Conservation (phyloP, 2,888 invertebrate genomes). For the Phyllotreta cruciferae region DNA sequence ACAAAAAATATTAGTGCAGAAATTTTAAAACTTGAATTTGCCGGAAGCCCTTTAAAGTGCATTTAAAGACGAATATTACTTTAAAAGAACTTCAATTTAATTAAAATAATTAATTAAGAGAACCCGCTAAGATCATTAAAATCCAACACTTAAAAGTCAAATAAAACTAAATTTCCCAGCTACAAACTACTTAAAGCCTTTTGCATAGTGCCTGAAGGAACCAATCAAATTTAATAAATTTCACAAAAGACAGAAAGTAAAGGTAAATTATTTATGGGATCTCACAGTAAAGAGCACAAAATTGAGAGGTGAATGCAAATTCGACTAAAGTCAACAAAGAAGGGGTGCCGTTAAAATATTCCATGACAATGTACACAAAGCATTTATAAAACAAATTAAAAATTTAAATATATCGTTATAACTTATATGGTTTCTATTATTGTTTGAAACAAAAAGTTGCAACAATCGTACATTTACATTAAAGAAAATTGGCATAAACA, state of each 20-base stretch:
- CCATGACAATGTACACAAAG: constrained; percentile 12
- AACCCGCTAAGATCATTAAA: too few species aligned
- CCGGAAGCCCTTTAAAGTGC: constrained; percentile 7
- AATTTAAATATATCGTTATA: not conserved
- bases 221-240: constrained; percentile 4
- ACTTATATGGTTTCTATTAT: too few species aligned
- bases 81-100: constrained; percentile 5
- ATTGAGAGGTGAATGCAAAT: constrained; percentile 19
- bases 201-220: not conserved
- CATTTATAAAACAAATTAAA: constrained; percentile 12
- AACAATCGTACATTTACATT: too few species aligned
- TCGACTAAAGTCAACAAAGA: constrained; percentile 12
- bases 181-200: not conserved
- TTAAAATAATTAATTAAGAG: too few species aligned
- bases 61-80: constrained; percentile 4
- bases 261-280: not conserved
- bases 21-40: not conserved
- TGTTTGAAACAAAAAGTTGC: too few species aligned
- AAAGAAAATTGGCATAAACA: too few species aligned
- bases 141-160: too few species aligned
- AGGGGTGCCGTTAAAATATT: constrained; percentile 8
- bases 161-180: not conserved
- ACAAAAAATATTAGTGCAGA: too few species aligned
- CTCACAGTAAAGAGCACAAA: not conserved
- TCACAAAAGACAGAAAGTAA: constrained; percentile 6